Percentiles rank a stretch among this genome's conserved stretches.
phyloP scores from a whole-genome alignment of 2,888 invertebrate genomes.

The Ferrisia virgata region DNA sequence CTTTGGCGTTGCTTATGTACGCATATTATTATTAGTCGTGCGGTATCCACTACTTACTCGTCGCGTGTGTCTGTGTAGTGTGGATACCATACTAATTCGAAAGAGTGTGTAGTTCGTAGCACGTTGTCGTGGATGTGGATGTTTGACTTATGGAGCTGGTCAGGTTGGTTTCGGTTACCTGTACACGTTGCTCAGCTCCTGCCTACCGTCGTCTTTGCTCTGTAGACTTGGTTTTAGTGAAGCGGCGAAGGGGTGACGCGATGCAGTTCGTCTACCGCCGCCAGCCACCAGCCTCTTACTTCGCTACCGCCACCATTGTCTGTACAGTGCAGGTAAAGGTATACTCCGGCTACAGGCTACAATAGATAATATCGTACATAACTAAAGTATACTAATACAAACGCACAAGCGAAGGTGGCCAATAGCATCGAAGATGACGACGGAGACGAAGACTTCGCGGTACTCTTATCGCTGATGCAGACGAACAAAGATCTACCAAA shows the following conservation, averaged over 20 bases:
- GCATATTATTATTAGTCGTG: not conserved
- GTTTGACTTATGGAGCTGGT: constrained; percentile 37
- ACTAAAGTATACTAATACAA: not conserved
- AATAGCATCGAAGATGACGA: not conserved
- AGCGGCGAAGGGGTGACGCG: not conserved
- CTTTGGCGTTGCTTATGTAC: not conserved
- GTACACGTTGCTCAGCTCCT: not conserved
- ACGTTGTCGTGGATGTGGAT: not conserved
- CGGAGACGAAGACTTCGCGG: not conserved
- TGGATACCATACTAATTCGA: not conserved
- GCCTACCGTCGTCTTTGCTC: not conserved
- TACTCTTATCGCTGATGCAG: not conserved
- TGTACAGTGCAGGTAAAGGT: not conserved
- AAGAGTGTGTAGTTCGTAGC: not conserved
- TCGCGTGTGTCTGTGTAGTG: not conserved
- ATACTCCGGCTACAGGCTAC: too few species aligned
- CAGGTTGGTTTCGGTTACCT: constrained; percentile 38
- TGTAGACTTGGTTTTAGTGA: not conserved
- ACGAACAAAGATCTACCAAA: not conserved
- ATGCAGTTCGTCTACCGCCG: constrained; percentile 19
- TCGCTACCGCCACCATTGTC: not conserved
- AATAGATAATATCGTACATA: not conserved
- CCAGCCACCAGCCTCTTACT: not conserved
- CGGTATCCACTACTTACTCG: not conserved
- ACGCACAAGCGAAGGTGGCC: not conserved